A percentile compares a stretch with the other conserved stretches of the same genome.
Evolutionary conservation across 35 echinoderm and acorn worm genomes (phyloP).

Genomic region (Amphiura filiformis): DNA sequence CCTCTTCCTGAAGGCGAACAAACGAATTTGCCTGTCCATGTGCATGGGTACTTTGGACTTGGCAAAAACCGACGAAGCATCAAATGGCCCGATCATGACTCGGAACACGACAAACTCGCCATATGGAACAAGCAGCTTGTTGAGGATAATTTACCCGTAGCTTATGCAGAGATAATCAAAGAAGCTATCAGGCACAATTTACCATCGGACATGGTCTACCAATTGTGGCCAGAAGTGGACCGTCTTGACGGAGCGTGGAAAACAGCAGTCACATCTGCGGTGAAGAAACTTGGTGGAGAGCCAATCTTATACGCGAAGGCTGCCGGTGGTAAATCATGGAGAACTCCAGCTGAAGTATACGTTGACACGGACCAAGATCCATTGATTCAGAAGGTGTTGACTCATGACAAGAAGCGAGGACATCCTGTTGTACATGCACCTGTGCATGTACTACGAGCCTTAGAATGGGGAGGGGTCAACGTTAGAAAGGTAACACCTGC

Average conservation of each 20-base stretch:
- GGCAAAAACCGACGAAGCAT: conserved; percentile 59
- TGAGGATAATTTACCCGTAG: conserved; percentile 50
- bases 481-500: conserved; percentile 25
- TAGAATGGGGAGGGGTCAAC: neutral
- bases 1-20: conserved; percentile 72
- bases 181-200: conserved; percentile 14
- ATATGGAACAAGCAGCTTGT: conserved; percentile 70
- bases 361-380: neutral
- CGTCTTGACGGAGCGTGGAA: conserved; percentile 38
- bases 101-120: conserved; percentile 51
- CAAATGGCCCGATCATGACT: conserved; percentile 78
- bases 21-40: conserved; percentile 83
- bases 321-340: conserved; percentile 46
- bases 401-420: no score
- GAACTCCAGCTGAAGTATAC: conserved; percentile 23
- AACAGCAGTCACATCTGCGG: conserved; percentile 23
- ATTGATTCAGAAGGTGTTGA: conserved; percentile 32
- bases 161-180: conserved; percentile 41
- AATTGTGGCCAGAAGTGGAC: conserved; percentile 50
- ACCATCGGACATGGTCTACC: conserved; percentile 39
- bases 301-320: conserved; percentile 53
- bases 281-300: conserved; percentile 31
- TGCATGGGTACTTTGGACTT: conserved; percentile 86
- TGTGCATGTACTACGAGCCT: neutral
- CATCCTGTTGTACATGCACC: conserved; percentile 18